Base-by-base conservation (phyloP, 2,888 invertebrate genomes). In the Acheta domesticus region DNA sequence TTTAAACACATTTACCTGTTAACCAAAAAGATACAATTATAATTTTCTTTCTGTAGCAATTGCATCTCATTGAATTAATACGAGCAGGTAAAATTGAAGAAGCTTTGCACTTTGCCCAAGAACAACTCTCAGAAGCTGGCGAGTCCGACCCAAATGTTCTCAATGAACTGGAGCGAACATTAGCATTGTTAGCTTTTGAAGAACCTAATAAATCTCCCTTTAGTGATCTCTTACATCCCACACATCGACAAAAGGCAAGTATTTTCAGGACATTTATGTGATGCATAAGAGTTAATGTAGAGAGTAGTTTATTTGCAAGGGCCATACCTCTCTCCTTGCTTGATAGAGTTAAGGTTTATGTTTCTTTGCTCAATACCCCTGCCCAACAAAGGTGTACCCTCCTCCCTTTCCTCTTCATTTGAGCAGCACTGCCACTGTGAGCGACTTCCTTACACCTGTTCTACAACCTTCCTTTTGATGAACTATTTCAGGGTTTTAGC, bases 171-270 rank as follows among this genome's bases (percentile, higher is more conserved):
- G 99, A 99, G 87, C 90, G 98, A 81, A 98, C 99, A 0, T 89
- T 99, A 79, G 98, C 99, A 0, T 88, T 99, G 79, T 87, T 99
- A 21, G 99, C 99, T 11, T 99, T 99, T 87, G 98, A 99, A 81
- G 96, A 98, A 85, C 98, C 99, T 0, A 93, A 95, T 83, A 93
- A 92, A 80, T 97, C 97, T 83, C 99, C 99, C 0, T 99, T 98
- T 88, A 95, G 96, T 21, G 97, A 99, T 86, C 89, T 99, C 74
- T 88, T 99, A 81, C 93, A 97, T 84, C 94, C 96, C 19, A 94
- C 97, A 16, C 98, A 99, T 85, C 90, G 98, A 84, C 98, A 98
- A 88, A 96, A 96, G 90, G 95, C 94, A 84, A 82, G 62, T 49
- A 77, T 23, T 75, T 75, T 48, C 8, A 36, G 36, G 8, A 36